Conservation (phyloP, 1,140 invertebrate species). For the Calycopis cecrops region DNA sequence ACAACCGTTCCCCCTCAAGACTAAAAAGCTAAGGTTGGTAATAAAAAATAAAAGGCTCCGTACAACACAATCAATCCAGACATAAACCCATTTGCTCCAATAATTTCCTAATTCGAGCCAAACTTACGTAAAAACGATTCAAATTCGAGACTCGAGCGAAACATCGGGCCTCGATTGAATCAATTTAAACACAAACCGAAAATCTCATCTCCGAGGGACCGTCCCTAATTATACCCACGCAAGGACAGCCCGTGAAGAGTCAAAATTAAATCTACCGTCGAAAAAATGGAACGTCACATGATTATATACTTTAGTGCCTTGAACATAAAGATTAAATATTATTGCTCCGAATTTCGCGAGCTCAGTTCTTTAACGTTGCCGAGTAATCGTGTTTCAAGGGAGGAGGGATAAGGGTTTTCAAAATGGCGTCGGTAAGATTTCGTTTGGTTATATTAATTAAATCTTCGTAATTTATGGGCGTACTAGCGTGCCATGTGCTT, state of each 20-base stretch:
- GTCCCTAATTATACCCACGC: slow-evolving; percentile 70
- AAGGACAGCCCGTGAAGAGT: slow-evolving; percentile 59
- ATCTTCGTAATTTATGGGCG: slow-evolving; percentile 70
- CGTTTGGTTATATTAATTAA: slow-evolving; percentile 70
- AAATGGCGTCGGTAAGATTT: slow-evolving; percentile 72
- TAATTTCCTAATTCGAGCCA: slow-evolving; percentile 44
- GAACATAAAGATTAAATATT: slow-evolving; percentile 15
- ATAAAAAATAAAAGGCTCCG: background rate
- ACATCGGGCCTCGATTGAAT: slow-evolving; percentile 67
- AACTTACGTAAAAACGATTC: slow-evolving; percentile 41
- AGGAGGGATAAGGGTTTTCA: slow-evolving; percentile 58
- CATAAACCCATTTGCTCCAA: slow-evolving; percentile 39
- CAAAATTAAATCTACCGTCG: slow-evolving; percentile 36
- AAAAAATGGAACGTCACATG: slow-evolving; percentile 19
- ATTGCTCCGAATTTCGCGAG: slow-evolving; percentile 17
- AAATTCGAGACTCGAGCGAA: slow-evolving; percentile 47
- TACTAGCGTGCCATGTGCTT: slow-evolving; percentile 44
- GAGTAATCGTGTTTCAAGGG: slow-evolving; percentile 64
- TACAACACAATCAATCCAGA: slow-evolving; percentile 25
- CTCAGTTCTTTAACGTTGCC: slow-evolving; percentile 36
- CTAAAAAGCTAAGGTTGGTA: slow-evolving; percentile 7
- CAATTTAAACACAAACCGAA: slow-evolving; percentile 65
- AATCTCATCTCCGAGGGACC: slow-evolving; percentile 63
- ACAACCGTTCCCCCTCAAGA: too few species aligned
- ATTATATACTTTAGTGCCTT: slow-evolving; percentile 24